Conservation (phyloP, 2,888 invertebrate genomes). For the Anoplius nigerrimus region DNA sequence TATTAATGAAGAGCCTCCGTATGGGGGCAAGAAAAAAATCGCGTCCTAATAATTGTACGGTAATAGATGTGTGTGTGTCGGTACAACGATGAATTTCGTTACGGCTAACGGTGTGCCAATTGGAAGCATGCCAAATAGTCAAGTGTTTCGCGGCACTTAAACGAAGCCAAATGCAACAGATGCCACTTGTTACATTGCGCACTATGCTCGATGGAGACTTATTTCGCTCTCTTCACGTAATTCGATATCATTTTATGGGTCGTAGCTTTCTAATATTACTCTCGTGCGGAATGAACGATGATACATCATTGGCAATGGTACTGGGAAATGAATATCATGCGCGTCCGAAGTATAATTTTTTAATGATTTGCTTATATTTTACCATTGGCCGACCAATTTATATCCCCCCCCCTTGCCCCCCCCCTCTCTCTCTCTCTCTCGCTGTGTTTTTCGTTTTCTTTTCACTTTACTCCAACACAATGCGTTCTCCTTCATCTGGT, state of each 20-base stretch:
- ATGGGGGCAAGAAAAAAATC: conserved; percentile 8
- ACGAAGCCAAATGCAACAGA: conserved; percentile 70
- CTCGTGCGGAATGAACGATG: too few species aligned
- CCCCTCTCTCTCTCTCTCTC: not conserved
- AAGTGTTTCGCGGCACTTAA: conserved; percentile 65
- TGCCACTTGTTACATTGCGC: conserved; percentile 71
- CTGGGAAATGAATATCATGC: too few species aligned
- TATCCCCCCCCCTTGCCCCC: not conserved
- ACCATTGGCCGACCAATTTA: too few species aligned
- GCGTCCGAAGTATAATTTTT: too few species aligned
- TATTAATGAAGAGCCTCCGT: not conserved
- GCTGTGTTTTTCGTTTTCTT: too few species aligned
- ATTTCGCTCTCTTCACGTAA: conserved; percentile 22
- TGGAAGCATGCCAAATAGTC: conserved; percentile 70
- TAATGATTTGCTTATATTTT: too few species aligned
- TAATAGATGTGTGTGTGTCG: not conserved
- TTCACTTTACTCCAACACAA: too few species aligned
- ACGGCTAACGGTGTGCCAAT: conserved; percentile 67
- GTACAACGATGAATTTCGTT: conserved; percentile 55
- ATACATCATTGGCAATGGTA: too few species aligned
- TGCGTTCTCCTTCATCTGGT: not conserved
- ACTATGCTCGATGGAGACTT: conserved; percentile 20
- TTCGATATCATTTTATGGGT: not conserved
- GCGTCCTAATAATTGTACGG: not conserved
- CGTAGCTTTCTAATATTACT: too few species aligned